Base-by-base conservation (phyloP, 2,888 invertebrate species). In the Phyto melanocephala region DNA sequence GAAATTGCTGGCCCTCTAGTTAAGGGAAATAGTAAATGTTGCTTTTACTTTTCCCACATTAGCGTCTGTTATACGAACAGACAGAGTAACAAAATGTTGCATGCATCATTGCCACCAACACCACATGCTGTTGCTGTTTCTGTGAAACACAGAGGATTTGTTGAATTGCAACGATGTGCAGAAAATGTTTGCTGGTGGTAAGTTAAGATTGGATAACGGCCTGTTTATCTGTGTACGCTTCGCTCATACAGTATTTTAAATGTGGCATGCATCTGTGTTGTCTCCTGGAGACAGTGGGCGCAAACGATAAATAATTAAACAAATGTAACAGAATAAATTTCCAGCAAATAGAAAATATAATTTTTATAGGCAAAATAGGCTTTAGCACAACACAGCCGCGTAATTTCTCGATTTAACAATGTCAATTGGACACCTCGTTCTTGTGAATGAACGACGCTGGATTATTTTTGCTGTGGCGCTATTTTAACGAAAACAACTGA, bases 1-100 rank as follows among this genome's bases (percentile, higher is more conserved):
- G 28, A 56, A 70, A 62, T 67, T 82, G 45, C 79, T 82, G 82
- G 3, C 40, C 67, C 47, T 62, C 82, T 79, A 71, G 58, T 75
- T 56, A 13, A 62, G 71, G 47, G 54, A 82, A 82, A 82, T 79
- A 82, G 79, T 82, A 79, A 82, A 82, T 82, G 82, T 82, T 82
- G 82, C 82, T 82, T 82, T 79, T 79, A 82, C 75, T 79, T 82
- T 82, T 82, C 67, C 33, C 28, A 3, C 15, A 28, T 24, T 63
- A 45, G 50, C 35, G 45, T 47, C n/a, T 17, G 20, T 15, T 20
- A 35, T 5, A 17, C 28, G 20, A 40, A 15, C 28, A 28, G 6
- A 28, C 28, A 28, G 35, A 1, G 17, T 28, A 52, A 35, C 24
- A 50, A 68, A 62, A 72, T 76, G 75, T 71, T 76, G 76, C 70